Conservation (phyloP, 2,797 vertebrate genomes). For the Pseudomugil tenellus region DNA sequence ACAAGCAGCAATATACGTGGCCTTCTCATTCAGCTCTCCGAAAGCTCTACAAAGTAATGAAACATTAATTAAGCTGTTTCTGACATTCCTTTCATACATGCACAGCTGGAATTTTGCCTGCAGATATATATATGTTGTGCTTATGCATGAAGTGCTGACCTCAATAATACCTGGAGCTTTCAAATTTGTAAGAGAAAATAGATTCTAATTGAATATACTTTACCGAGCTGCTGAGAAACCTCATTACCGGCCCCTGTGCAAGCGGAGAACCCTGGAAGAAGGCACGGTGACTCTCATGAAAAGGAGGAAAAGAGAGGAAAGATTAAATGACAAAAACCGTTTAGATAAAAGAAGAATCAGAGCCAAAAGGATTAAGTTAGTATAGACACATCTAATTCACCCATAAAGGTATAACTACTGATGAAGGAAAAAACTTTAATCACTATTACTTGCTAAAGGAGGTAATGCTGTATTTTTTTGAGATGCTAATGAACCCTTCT, state of each 20-base stretch:
- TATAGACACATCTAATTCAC: not conserved
- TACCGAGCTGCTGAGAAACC: slow-evolving; percentile 44
- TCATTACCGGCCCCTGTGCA: slow-evolving; percentile 48
- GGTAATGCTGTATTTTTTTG: not conserved
- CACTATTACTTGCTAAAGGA: not conserved
- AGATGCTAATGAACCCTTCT: not conserved
- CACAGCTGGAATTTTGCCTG: slow-evolving; percentile 23
- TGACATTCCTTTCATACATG: slow-evolving; percentile 17
- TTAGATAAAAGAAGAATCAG: slow-evolving; percentile 22
- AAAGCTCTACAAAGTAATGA: not conserved
- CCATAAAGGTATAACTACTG: not conserved
- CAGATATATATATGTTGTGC: not conserved
- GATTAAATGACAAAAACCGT: slow-evolving; percentile 17
- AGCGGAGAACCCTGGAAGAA: slow-evolving; percentile 42
- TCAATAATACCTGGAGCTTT: slow-evolving; percentile 36
- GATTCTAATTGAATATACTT: slow-evolving; percentile 61
- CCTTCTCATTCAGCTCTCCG: slow-evolving; percentile 7
- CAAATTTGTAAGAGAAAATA: slow-evolving; percentile 42
- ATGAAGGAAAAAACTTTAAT: not conserved
- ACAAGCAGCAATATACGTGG: not conserved
- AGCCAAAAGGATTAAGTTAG: slow-evolving; percentile 1
- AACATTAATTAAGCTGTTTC: not conserved
- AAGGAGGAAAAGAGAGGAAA: slow-evolving; percentile 3
- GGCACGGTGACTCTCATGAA: slow-evolving; percentile 30
- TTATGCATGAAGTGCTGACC: slow-evolving; percentile 17